These are phyloP conservation scores for Poeciliopsis paucimaculata DNA, from an alignment of 2,797 vertebrate species.

Conservation along the genomic window DNA sequence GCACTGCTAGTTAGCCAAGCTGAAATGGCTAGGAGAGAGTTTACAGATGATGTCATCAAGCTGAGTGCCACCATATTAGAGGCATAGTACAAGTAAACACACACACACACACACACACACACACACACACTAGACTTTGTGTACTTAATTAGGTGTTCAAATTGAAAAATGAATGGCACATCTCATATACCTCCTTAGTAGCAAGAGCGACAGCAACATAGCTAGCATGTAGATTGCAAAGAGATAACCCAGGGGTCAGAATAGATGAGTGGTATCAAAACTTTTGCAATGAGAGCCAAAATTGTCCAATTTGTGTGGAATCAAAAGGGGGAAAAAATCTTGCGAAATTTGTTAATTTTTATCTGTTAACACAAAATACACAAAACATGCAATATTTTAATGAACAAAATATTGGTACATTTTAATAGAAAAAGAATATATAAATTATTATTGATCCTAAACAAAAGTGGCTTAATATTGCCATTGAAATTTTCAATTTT, in stretches of 20 bases:
- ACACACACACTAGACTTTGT: too few species aligned
- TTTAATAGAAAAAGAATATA: too few species aligned
- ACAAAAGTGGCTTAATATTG: too few species aligned
- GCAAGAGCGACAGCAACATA: too few species aligned
- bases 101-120: too few species aligned
- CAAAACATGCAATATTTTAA: not conserved
- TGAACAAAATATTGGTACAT: not conserved
- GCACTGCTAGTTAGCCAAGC: not conserved
- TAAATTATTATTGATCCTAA: too few species aligned
- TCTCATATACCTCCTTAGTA: too few species aligned
- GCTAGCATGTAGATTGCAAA: not conserved
- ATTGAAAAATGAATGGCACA: too few species aligned
- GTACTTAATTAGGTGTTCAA: too few species aligned
- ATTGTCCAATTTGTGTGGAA: not conserved
- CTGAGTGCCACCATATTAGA: not conserved
- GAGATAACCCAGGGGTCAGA: not conserved
- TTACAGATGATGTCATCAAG: not conserved
- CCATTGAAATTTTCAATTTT: too few species aligned
- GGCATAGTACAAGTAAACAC: not conserved
- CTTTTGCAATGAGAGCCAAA: not conserved
- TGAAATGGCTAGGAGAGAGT: not conserved
- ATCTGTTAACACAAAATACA: not conserved
- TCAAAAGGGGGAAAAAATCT: not conserved
- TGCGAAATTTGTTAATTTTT: not conserved
- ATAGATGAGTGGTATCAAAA: not conserved